Base-by-base conservation (phyloP, 2,888 invertebrate genomes). In the Eucera pruinosa region DNA sequence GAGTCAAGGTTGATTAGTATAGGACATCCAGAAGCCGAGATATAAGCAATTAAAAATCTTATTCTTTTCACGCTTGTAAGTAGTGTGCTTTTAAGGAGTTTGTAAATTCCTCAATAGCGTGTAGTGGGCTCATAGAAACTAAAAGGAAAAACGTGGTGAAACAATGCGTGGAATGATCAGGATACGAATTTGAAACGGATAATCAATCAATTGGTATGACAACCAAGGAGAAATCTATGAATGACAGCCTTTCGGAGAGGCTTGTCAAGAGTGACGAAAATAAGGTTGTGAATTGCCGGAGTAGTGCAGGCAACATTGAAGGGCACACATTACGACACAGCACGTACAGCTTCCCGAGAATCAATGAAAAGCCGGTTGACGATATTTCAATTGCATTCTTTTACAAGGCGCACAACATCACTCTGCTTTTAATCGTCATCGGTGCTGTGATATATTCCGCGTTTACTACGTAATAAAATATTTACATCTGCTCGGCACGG, bases 401-500 rank as follows among this genome's bases (percentile, higher is more conserved):
- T 92, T 99, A 99, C 92, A 98, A 97, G 93, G 99, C 99, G 20
- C 99, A 99, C 92, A 99, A 99, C n/a, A 97, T 99, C 81, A 98
- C 98, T 7, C 94, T 99, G 74, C 93, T 99, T 71, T 95, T 97
- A 57, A 95, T 97, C 45, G 97, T 98, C 6, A 96, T 98, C 83
- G 95, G 96, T 66, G 96, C 97, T 81, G 96, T 99, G 43, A 95
- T 99, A 90, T 99, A 98, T 92, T 96, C 96, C 86, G 99, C 98
- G n/a, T 98, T 99, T 93, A 97, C 98, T 84, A 96, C 98, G 98
- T 98, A 94, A 94, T 57, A n/a, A n/a, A n/a, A n/a, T n/a, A n/a
- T n/a, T n/a, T n/a, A n/a, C n/a, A n/a, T n/a, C n/a, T n/a, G n/a
- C n/a, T n/a, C n/a, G n/a, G n/a, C n/a, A n/a, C n/a, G n/a, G n/a